These are phyloP conservation scores for Geococcyx californianus DNA, from an alignment of 2,113 vertebrate species.

Conservation along the genomic window DNA sequence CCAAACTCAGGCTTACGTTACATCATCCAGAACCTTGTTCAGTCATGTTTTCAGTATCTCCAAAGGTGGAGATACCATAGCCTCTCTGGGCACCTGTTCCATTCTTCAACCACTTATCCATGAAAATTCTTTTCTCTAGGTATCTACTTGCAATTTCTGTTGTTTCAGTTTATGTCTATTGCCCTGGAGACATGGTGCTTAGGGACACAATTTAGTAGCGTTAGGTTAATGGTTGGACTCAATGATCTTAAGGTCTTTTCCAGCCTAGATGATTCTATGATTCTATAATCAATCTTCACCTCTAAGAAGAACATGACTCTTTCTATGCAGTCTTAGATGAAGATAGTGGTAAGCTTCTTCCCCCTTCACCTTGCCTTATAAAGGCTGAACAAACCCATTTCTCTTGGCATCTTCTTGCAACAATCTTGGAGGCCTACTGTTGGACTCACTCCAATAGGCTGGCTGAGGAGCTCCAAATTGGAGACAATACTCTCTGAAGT, in stretches of 20 bases:
- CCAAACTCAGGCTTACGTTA: background rate
- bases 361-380: background rate
- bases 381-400: background rate
- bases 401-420: background rate
- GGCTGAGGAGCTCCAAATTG: background rate
- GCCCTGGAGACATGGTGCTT: background rate
- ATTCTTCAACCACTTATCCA: background rate
- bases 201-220: no score
- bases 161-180: background rate
- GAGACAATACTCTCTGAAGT: background rate
- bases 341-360: background rate
- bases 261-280: no score
- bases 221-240: no score
- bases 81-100: background rate
- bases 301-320: background rate
- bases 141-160: background rate
- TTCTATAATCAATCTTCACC: background rate
- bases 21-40: background rate
- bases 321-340: background rate
- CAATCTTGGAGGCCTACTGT: background rate
- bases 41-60: background rate
- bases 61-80: background rate
- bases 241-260: no score
- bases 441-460: background rate
- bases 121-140: background rate